Percentiles rank a stretch among this genome's conserved stretches.
These are phyloP conservation scores for Notoglanidium macrostoma DNA, from an alignment of 2,797 vertebrate species.

Conservation along the genomic window DNA sequence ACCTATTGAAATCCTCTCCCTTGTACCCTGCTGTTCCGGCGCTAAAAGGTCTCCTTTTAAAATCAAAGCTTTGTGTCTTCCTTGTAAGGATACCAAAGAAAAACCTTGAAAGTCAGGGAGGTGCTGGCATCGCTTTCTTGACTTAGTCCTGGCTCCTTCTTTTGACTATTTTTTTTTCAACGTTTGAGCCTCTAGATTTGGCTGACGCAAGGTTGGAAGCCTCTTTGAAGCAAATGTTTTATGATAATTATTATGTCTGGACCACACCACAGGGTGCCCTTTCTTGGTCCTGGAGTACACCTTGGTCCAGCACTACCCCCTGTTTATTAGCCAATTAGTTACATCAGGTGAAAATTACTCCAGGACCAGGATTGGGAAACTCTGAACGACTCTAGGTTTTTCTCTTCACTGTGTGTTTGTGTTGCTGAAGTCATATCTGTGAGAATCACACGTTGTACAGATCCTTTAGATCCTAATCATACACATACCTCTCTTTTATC, in stretches of 20 bases:
- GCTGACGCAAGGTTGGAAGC: constrained; percentile 1
- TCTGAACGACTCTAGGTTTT: neutral
- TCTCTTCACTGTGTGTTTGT: neutral
- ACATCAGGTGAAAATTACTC: neutral
- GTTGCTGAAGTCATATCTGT: neutral
- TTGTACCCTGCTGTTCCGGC: constrained; percentile 35
- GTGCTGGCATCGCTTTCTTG: neutral
- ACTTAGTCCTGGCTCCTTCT: constrained; percentile 3
- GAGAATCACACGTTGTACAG: constrained; percentile 1
- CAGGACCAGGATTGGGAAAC: neutral
- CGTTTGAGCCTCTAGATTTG: constrained; percentile 23
- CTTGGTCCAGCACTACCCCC: neutral
- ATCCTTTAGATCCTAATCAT: constrained; percentile 35
- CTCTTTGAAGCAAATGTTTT: constrained; percentile 20
- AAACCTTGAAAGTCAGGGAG: constrained; percentile 41
- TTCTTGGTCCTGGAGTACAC: neutral
- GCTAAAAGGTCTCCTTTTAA: constrained; percentile 39
- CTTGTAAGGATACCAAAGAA: constrained; percentile 44
- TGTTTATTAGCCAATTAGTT: neutral
- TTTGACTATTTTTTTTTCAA: constrained; percentile 21
- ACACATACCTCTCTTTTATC: constrained; percentile 47
- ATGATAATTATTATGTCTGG: constrained; percentile 7
- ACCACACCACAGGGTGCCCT: neutral
- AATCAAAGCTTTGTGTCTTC: constrained; percentile 46
- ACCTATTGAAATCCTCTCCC: constrained; percentile 31